A percentile compares a stretch with the other conserved stretches of the same genome.
Evolutionary conservation across 1,140 invertebrate species (phyloP).

Genomic region (Rhagoletis pomonella): DNA sequence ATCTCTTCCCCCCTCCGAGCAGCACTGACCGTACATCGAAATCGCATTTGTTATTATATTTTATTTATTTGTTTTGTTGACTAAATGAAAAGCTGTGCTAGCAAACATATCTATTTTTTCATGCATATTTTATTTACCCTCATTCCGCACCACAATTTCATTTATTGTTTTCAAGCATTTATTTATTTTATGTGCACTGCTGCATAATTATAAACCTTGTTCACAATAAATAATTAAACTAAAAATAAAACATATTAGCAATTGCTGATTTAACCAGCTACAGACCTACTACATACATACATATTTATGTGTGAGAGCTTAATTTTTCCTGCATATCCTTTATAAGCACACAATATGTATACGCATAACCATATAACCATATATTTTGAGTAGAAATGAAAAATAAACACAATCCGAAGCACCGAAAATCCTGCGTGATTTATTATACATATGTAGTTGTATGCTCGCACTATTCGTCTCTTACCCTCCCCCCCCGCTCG

Average conservation of each 20-base stretch:
- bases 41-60: constrained; percentile 2
- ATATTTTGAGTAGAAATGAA: constrained; percentile 4
- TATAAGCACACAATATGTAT: neutral
- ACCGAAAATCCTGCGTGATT: constrained; percentile 39
- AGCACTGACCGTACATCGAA: neutral
- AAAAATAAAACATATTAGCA: neutral
- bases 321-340: neutral
- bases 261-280: neutral
- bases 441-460: neutral
- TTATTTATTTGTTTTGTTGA: constrained; percentile 23
- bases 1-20: too few species aligned
- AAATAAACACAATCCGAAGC: constrained; percentile 21
- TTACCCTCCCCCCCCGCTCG: neutral
- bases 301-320: neutral
- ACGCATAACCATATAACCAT: neutral
- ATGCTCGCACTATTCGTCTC: neutral
- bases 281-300: too few species aligned
- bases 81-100: constrained; percentile 8
- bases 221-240: neutral
- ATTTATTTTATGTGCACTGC: neutral
- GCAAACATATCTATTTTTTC: too few species aligned
- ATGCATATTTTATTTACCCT: too few species aligned
- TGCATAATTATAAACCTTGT: constrained; percentile 26
- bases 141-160: neutral
- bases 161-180: neutral